Evolutionary conservation across 2,888 invertebrate genomes (phyloP), one percentile per base, ranked within the genome.

Genomic region (Drosophila helvetica): DNA sequence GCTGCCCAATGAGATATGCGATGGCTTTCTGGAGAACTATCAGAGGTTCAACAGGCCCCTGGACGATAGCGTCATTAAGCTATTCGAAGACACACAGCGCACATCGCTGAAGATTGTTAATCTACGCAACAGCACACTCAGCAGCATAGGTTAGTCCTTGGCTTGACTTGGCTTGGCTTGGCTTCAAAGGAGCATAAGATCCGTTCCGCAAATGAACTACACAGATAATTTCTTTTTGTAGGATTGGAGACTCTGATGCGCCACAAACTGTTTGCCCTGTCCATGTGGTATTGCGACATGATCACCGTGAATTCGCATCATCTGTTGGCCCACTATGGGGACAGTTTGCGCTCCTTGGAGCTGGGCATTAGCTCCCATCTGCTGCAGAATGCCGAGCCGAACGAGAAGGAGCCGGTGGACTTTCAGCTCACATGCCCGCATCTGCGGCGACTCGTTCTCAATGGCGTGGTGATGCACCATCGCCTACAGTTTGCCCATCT

Each of bases 221-320:
- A 42, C 8, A 22, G 42, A 19, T 27, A 0, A 52, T 17, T 25
- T 46, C n/a, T 3, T 8, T 1, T 57, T 54, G 7, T 9, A 90
- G 92, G 92, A 61, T 76, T 98, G 54, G 93, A 94, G 77, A 94
- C 94, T 57, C 92, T 98, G 17, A 92, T 96, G 91, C 93, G 93
- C 55, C 98, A 98, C 91, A 94, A 95, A 75, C 93, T 97, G 45
- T 92, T 93, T 15, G 95, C 96, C 74, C 92, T 98, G 53, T 96
- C 96, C 78, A 93, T 98, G 74, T 94, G 94, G 63, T 95, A 96
- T 82, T 97, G 97, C 90, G 93, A 94, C 73, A 93, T 94, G 74
- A 92, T 97, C 50, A 94, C 95, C 0, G 93, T 93, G 47, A 91
- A 92, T 22, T 94, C 95, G 22, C 93, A 97, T 71, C 93, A 94